Conservation (phyloP, 2,797 vertebrate species). For the Halcyon leucocephala region DNA sequence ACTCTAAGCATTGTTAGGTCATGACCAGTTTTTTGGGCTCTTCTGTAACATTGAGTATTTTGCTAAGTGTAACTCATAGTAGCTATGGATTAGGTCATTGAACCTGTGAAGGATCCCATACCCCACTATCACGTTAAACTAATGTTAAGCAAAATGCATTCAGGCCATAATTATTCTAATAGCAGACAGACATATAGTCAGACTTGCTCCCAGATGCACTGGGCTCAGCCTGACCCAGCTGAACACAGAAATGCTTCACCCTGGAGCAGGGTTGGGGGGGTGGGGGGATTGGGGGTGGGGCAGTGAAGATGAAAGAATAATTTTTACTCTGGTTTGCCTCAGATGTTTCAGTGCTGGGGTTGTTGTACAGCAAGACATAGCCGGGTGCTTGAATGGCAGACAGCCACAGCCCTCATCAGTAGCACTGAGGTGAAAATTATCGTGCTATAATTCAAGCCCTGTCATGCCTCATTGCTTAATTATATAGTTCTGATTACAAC, state of each 20-base stretch:
- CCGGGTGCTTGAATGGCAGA: constrained; percentile 42
- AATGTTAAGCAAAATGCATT: not conserved
- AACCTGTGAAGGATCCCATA: not conserved
- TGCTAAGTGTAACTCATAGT: not conserved
- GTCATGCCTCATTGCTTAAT: constrained; percentile 73
- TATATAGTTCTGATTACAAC: constrained; percentile 69
- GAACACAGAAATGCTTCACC: constrained; percentile 30
- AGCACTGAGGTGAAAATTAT: constrained; percentile 63
- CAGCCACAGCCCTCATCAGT: constrained; percentile 48
- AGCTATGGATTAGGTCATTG: not conserved
- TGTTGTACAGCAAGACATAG: constrained; percentile 31
- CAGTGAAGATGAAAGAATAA: constrained; percentile 29
- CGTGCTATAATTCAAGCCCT: constrained; percentile 59
- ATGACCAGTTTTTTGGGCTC: not conserved
- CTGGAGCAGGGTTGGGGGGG: not conserved
- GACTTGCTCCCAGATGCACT: not conserved
- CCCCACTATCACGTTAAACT: not conserved
- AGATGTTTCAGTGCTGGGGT: constrained; percentile 5
- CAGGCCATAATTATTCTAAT: not conserved
- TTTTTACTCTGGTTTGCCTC: constrained; percentile 1
- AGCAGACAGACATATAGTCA: not conserved
- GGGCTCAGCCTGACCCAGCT: constrained; percentile 4
- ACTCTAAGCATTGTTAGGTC: rapidly evolving
- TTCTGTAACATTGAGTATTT: not conserved
- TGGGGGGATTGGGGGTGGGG: too few relatives aligned